These are phyloP conservation scores for Epicampocera succincta DNA, from an alignment of 2,888 invertebrate genomes.

Conservation along the genomic window DNA sequence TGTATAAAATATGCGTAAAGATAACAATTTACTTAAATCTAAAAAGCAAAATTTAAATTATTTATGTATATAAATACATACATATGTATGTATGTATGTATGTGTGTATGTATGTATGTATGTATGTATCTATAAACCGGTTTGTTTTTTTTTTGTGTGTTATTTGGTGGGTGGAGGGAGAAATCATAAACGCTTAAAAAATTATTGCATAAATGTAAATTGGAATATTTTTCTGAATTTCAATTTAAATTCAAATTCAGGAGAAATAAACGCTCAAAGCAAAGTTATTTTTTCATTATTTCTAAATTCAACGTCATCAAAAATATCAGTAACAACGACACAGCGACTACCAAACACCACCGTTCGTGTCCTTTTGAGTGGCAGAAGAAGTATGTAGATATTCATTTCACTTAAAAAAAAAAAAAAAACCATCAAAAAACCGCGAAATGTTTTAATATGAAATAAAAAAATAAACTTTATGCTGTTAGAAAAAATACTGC, in stretches of 20 bases:
- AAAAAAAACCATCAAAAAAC: no score
- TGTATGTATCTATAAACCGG: no score
- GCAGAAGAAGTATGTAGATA: not conserved
- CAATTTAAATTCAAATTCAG: conserved; percentile 67
- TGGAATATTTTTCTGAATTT: conserved; percentile 31
- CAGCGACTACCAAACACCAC: not conserved
- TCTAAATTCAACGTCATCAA: conserved; percentile 74
- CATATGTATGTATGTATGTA: conserved; percentile 1
- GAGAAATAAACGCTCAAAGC: conserved; percentile 75
- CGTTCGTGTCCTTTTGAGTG: conserved; percentile 6
- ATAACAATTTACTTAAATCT: conserved; percentile 7
- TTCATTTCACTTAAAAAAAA: no score
- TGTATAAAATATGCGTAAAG: not conserved
- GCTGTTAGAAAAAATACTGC: conserved; percentile 19
- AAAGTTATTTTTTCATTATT: conserved; percentile 81
- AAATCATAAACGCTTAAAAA: conserved; percentile 35
- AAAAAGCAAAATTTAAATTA: not conserved
- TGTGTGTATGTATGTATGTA: no score
- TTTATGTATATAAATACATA: conserved; percentile 16
- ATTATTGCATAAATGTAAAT: not conserved
- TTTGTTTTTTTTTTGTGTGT: no score
- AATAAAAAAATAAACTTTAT: conserved; percentile 10
- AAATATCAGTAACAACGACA: conserved; percentile 1
- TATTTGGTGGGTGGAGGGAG: no score
- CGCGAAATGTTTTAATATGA: conserved; percentile 58